These are phyloP conservation scores for Nothobranchius kuhntae DNA, from an alignment of 2,113 vertebrate genomes.

Conservation along the genomic window DNA sequence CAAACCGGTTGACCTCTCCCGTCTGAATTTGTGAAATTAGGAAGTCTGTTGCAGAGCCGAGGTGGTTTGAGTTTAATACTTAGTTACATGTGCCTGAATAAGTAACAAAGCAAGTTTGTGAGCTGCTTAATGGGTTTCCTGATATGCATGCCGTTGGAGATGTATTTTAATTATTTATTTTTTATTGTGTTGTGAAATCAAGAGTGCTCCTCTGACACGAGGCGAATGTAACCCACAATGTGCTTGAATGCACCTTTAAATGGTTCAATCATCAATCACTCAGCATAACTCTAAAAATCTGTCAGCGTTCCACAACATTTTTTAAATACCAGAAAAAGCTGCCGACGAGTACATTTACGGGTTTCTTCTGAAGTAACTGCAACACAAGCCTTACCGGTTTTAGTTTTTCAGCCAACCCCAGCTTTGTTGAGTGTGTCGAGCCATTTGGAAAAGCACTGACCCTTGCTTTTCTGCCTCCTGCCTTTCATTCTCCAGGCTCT, in stretches of 20 bases:
- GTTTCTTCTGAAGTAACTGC: no score
- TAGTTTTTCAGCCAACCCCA: not conserved
- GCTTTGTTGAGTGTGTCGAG: conserved; percentile 1
- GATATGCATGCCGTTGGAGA: conserved; percentile 12
- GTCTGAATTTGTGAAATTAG: not conserved
- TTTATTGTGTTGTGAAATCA: conserved; percentile 3
- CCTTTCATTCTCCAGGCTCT: conserved; percentile 13
- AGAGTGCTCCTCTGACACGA: conserved; percentile 8
- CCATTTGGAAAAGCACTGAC: conserved; percentile 20
- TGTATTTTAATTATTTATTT: not conserved
- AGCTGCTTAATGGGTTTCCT: not conserved
- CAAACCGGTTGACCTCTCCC: conserved; percentile 9
- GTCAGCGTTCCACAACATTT: no score
- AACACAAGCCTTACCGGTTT: not conserved
- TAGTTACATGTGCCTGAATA: no score
- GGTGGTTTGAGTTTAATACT: no score
- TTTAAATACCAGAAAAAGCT: no score
- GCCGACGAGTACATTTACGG: no score
- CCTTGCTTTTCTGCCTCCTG: not conserved
- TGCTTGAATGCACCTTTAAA: not conserved
- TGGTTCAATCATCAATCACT: not conserved
- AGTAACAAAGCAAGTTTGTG: not conserved
- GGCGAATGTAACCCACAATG: conserved; percentile 3
- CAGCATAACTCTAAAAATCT: no score
- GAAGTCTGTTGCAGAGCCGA: conserved; percentile 38